These are phyloP conservation scores for Lycodopsis pacificus DNA, from an alignment of 2,797 vertebrate species.

Conservation along the genomic window DNA sequence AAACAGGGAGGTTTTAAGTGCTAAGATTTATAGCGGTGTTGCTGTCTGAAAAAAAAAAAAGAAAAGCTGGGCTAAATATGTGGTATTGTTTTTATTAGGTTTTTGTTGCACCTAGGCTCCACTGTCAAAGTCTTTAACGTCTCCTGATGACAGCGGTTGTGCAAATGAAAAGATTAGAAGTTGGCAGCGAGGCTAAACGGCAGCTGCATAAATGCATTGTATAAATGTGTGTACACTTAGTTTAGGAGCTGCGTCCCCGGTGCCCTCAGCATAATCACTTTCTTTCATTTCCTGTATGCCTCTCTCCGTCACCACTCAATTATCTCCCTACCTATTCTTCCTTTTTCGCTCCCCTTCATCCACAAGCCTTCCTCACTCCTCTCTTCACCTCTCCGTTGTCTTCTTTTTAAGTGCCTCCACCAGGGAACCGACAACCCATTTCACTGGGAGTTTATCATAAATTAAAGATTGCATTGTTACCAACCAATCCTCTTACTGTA, in stretches of 20 bases:
- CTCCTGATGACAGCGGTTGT: conserved; percentile 42
- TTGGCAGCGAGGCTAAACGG: conserved; percentile 68
- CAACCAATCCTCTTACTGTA: conserved; percentile 88
- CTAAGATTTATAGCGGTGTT: conserved; percentile 64
- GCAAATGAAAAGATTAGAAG: conserved; percentile 64
- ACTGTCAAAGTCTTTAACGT: conserved; percentile 61
- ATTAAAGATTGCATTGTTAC: conserved; percentile 87
- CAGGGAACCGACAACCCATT: conserved; percentile 71
- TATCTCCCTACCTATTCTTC: conserved; percentile 59
- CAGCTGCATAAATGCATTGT: conserved; percentile 62
- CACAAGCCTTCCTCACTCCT: conserved; percentile 49
- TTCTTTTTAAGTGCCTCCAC: conserved; percentile 70
- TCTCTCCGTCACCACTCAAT: conserved; percentile 67
- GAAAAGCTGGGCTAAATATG: conserved; percentile 62
- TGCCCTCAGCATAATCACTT: conserved; percentile 66
- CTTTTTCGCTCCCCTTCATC: conserved; percentile 27
- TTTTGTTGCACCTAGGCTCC: conserved; percentile 57
- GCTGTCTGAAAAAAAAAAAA: conserved; percentile 10
- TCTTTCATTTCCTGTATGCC: conserved; percentile 63
- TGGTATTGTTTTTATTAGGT: conserved; percentile 46
- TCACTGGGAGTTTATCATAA: conserved; percentile 84
- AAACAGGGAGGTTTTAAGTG: conserved; percentile 67
- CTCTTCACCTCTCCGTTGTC: conserved; percentile 67
- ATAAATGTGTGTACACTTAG: conserved; percentile 63
- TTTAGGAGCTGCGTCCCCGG: conserved; percentile 54